These are phyloP conservation scores for Sitobion miscanthi DNA, from an alignment of 1,140 invertebrate genomes.

Conservation along the genomic window DNA sequence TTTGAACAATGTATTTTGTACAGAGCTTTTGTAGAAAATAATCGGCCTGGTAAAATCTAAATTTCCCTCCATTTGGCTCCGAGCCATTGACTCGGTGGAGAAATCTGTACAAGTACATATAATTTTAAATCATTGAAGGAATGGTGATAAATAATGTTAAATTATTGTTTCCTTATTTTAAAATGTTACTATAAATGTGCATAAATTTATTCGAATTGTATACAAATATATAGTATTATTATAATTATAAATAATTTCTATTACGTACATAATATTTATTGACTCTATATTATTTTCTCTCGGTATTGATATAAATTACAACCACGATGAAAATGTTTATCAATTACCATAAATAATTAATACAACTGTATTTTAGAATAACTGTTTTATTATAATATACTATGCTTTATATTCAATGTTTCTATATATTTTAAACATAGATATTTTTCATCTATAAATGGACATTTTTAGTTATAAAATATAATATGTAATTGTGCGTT, in stretches of 20 bases:
- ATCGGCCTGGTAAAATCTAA: constrained; percentile 22
- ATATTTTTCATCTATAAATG: background rate
- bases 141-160: background rate
- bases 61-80: background rate
- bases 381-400: background rate
- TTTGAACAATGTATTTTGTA: background rate
- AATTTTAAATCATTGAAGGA: background rate
- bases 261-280: background rate
- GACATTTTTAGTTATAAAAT: background rate
- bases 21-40: constrained; percentile 1
- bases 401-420: background rate
- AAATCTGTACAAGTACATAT: background rate
- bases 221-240: background rate
- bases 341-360: background rate
- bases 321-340: background rate
- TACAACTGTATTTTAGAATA: background rate
- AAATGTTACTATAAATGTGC: background rate
- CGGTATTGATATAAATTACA: background rate
- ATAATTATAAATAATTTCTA: background rate
- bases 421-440: too few relatives aligned
- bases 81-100: background rate
- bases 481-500: too few relatives aligned
- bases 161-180: constrained; percentile 8
- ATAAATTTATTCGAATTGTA: background rate
- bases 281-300: background rate